These are phyloP conservation scores for Orbicella faveolata DNA, from an alignment of 64 coral and sea anemone species.

Conservation along the genomic window DNA sequence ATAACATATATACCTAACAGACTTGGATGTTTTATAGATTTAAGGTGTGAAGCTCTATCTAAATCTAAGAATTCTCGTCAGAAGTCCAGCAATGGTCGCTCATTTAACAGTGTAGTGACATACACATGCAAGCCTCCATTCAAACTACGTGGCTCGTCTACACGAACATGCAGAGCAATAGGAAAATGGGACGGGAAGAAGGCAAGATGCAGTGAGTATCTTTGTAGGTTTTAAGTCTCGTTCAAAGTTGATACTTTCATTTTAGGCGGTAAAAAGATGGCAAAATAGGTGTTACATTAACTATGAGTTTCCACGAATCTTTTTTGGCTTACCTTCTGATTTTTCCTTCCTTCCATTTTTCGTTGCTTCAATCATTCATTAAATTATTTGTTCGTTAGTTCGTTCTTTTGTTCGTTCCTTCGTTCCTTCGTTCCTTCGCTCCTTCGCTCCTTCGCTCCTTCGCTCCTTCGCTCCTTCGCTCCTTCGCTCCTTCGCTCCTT, in stretches of 20 bases:
- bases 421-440: background rate
- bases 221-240: too few relatives aligned
- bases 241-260: too few relatives aligned
- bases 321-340: too few relatives aligned
- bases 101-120: constrained; percentile 44
- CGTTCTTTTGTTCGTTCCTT: background rate
- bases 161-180: constrained; percentile 64
- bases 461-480: background rate
- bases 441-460: background rate
- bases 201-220: constrained; percentile 79
- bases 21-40: background rate
- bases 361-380: background rate
- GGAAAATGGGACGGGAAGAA: constrained; percentile 76
- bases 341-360: background rate
- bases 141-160: constrained; percentile 43
- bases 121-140: constrained; percentile 46
- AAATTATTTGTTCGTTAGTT: background rate
- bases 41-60: constrained; percentile 19
- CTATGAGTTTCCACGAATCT: too few relatives aligned
- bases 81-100: background rate
- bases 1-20: background rate
- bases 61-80: background rate
- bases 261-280: too few relatives aligned
- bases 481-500: too few relatives aligned
- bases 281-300: too few relatives aligned